Evolutionary conservation across 2,888 invertebrate genomes (phyloP).

Genomic region (Brachyptera putata): DNA sequence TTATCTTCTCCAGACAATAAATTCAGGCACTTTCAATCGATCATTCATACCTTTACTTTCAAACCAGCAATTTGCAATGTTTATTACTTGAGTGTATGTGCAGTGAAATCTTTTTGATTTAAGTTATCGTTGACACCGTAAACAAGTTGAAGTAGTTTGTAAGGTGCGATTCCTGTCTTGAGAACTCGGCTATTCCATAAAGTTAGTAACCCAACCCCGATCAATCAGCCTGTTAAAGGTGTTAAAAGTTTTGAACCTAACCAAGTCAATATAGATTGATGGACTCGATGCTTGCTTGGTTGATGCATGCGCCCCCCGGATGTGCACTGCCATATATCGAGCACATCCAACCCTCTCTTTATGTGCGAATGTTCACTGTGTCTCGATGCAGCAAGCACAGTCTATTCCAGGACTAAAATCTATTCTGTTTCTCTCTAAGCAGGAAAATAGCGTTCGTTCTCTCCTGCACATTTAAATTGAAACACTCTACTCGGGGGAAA

Average conservation of each 20-base stretch:
- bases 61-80: too few relatives aligned
- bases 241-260: constrained; percentile 9
- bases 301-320: constrained; percentile 1
- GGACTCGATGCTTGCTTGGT: not conserved
- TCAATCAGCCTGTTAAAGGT: constrained; percentile 11
- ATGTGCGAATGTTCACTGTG: not conserved
- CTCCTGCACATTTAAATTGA: not conserved
- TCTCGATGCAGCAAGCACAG: not conserved
- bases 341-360: not conserved
- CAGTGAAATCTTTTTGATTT: too few relatives aligned
- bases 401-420: constrained; percentile 3
- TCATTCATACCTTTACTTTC: too few relatives aligned
- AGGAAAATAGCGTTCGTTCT: not conserved
- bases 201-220: not conserved
- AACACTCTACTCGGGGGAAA: too few relatives aligned
- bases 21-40: too few relatives aligned
- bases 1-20: too few relatives aligned
- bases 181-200: constrained; percentile 2
- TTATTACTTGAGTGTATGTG: too few relatives aligned
- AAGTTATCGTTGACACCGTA: not conserved
- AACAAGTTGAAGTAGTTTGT: constrained; percentile 11
- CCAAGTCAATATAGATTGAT: constrained; percentile 16
- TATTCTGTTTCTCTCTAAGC: not conserved
- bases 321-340: not conserved
- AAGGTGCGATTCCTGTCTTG: constrained; percentile 11